These are phyloP conservation scores for Channallabes apus DNA, from an alignment of 2,797 vertebrate genomes.

Conservation along the genomic window DNA sequence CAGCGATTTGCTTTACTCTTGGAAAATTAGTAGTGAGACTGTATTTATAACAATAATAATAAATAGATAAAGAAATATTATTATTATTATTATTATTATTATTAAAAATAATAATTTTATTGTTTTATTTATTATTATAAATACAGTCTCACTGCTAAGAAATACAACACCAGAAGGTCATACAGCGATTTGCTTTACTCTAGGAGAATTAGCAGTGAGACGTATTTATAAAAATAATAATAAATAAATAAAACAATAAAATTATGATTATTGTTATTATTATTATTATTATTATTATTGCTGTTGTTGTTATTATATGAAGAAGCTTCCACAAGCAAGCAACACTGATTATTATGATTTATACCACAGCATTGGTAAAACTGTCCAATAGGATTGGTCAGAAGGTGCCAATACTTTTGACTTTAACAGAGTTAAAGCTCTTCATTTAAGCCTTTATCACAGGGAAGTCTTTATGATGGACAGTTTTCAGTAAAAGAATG, in stretches of 20 bases:
- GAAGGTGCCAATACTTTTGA: background rate
- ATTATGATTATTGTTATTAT: too few relatives aligned
- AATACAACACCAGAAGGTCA: slow-evolving; percentile 11
- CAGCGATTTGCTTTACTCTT: background rate
- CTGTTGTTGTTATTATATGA: background rate
- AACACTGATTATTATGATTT: background rate
- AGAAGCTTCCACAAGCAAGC: background rate
- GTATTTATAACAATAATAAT: background rate
- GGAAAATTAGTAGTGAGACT: background rate
- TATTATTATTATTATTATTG: too few relatives aligned
- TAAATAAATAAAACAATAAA: too few relatives aligned
- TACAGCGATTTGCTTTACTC: background rate
- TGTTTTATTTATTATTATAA: too few relatives aligned
- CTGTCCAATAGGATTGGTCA: background rate
- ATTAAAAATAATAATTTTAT: too few relatives aligned
- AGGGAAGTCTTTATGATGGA: background rate
- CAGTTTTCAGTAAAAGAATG: background rate
- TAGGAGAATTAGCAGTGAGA: background rate
- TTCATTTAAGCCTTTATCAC: background rate
- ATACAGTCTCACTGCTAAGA: background rate
- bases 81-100: too few relatives aligned
- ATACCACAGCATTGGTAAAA: background rate
- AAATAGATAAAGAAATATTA: too few relatives aligned
- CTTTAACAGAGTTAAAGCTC: background rate
- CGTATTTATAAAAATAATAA: too few relatives aligned